A percentile compares a stretch with the other conserved stretches of the same genome.
Conservation (phyloP, 2,888 invertebrate species). For the Pyrochroa serraticornis region DNA sequence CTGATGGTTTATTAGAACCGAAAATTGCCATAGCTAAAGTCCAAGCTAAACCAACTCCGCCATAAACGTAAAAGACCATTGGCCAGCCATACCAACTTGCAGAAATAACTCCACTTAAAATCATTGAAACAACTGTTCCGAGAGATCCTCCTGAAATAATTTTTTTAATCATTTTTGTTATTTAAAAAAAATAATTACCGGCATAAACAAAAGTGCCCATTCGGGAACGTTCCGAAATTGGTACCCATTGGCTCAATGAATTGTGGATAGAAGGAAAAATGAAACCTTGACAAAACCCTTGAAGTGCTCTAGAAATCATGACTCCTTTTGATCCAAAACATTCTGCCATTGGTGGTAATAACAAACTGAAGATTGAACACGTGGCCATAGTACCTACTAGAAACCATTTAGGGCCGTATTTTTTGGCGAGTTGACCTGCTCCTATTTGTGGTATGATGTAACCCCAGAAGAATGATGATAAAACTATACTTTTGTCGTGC, state of each 20-base stretch:
- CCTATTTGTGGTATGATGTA: slow-evolving; percentile 77
- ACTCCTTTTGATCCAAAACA: slow-evolving; percentile 69
- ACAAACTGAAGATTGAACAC: slow-evolving; percentile 70
- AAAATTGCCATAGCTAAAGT: slow-evolving; percentile 64
- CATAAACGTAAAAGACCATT: slow-evolving; percentile 78
- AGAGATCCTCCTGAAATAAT: slow-evolving; percentile 69
- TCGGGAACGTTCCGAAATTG: slow-evolving; percentile 71
- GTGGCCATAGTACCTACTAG: slow-evolving; percentile 63
- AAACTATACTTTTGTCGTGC: slow-evolving; percentile 63
- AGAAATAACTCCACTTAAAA: slow-evolving; percentile 74
- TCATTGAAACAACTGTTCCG: slow-evolving; percentile 78
- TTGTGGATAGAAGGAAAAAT: slow-evolving; percentile 76
- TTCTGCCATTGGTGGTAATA: slow-evolving; percentile 72
- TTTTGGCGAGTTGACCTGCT: slow-evolving; percentile 73
- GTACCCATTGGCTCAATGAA: slow-evolving; percentile 78
- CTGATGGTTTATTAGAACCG: slow-evolving; percentile 71
- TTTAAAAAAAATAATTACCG: slow-evolving; percentile 45
- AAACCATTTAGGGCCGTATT: slow-evolving; percentile 76
- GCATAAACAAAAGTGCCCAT: slow-evolving; percentile 73
- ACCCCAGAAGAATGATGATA: slow-evolving; percentile 83
- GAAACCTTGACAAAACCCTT: slow-evolving; percentile 78
- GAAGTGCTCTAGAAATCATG: slow-evolving; percentile 69
- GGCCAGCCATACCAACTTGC: slow-evolving; percentile 77
- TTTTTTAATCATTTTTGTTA: slow-evolving; percentile 4
- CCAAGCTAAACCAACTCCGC: slow-evolving; percentile 68